Conservation (phyloP, 2,113 vertebrate species). For the Meleagris gallopavo region DNA sequence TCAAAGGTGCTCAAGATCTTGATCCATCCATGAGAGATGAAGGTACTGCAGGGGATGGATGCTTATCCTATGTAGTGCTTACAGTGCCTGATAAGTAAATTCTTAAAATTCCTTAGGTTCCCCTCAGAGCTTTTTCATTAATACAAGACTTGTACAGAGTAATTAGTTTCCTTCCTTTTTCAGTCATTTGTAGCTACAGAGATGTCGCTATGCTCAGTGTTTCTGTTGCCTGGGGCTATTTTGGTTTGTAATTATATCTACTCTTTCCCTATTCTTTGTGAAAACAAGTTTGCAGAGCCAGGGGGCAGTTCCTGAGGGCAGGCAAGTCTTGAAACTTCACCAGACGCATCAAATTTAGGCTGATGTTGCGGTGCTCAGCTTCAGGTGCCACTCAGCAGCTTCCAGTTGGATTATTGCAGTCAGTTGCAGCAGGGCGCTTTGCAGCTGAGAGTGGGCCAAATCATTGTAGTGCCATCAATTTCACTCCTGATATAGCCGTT, state of each 20-base stretch:
- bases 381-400: background rate
- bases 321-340: background rate
- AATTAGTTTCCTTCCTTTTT: background rate
- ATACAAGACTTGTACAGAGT: background rate
- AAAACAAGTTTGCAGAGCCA: background rate
- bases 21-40: background rate
- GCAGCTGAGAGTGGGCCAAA: background rate
- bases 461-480: background rate
- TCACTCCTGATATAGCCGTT: background rate
- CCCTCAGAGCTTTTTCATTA: background rate
- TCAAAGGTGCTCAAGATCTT: background rate
- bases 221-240: background rate
- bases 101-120: background rate
- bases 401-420: background rate
- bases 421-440: background rate
- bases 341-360: background rate
- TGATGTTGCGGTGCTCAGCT: background rate
- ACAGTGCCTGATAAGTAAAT: fast-evolving
- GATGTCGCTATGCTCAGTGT: background rate
- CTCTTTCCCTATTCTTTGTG: background rate
- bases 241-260: background rate
- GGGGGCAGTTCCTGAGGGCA: background rate
- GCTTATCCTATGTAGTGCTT: background rate
- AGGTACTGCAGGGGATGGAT: background rate
- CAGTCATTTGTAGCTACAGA: background rate